Base-by-base conservation (phyloP, 2,888 invertebrate genomes). In the Nysson spinosus region DNA sequence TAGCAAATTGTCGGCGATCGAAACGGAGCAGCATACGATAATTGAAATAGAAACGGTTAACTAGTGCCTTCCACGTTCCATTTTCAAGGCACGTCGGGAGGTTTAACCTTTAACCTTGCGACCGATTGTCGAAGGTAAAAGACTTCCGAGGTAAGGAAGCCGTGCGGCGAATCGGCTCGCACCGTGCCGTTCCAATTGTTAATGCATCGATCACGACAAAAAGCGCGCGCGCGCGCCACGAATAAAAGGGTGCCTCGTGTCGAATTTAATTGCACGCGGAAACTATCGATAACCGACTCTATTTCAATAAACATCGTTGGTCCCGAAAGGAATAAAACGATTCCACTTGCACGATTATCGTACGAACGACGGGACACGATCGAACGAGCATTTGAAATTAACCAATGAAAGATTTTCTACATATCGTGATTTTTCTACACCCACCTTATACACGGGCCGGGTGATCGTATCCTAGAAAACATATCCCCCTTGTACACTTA, bases 21-120 rank as follows among this genome's bases (percentile, higher is more conserved):
- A 42, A 39, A 22, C 19, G 24, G 52, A 12, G 62, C 19, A 37
- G 46, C n/a, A 39, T 44, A 34, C 54, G 51, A 63, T 57, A 67
- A 69, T 69, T 63, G 69, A 69, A 69, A 69, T 67, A 52, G 62
- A 57, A 57, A 58, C 58, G 37, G 42, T 20, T 54, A 49, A 57
- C 49, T 26, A 44, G 52, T 49, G 35, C 47, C 14, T 28, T 40
- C 49, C 32, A 43, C 57, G 68, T 66, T 68, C 68, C 60, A 68
- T 68, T 65, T 68, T 49, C 66, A 47, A 49, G 44, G 39, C 60
- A 55, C 58, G 64, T 32, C 51, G 60, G 39, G 24, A 22, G 54
- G 28, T 34, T 63, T 46, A 55, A 58, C 68, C 68, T 47, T 42
- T 58, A 62, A 69, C 58, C 62, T 63, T 47, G 34, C 69, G 44